Base-by-base conservation (phyloP, 2,797 vertebrate genomes). In the Channallabes apus region DNA sequence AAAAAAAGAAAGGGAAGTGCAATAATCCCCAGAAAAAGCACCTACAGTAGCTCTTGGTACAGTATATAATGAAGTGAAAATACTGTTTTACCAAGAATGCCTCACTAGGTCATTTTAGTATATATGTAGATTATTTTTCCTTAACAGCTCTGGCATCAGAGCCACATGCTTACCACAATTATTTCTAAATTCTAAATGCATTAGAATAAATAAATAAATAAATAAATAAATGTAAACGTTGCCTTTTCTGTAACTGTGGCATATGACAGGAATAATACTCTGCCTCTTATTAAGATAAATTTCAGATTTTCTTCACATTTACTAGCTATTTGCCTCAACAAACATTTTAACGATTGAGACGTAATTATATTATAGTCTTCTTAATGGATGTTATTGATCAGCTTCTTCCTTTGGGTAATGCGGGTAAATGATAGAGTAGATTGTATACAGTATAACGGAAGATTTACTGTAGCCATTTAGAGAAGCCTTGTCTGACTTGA, bases 401-500 rank as follows among this genome's bases (percentile, higher is more conserved):
- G 14, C 17, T 58, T 61, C 58, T 61, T 61, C 58, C 18, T 61
- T 61, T 61, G 71, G 59, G 18, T 61, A 15, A 5, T 73, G 56
- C 6, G 0, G 46, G 46, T 46, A 46, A 46, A 46, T 46, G 46
- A 46, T 46, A 11, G 46, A 46, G 46, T 46, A 46, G 46, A 46
- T 46, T 11, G 46, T 46, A 77, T 64, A 69, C 46, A 83, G 17
- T 20, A 18, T 2, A 75, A 75, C 54, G 12, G 3, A 46, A 41
- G 9, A 41, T 61, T 35, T 32, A 79, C n/a, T n/a, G n/a, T n/a
- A n/a, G 20, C 7, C 18, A 62, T 15, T 61, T 83, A 90, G 80
- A 69, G 84, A 82, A 35, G 81, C 83, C 76, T 35, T 78, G 24
- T 51, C 54, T 84, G 27, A 35, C 81, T 15, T 0, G 18, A 77